Evolutionary conservation across 2,888 invertebrate species (phyloP), one percentile per base, ranked within the genome.

Genomic region (Pediacus dermestoides): DNA sequence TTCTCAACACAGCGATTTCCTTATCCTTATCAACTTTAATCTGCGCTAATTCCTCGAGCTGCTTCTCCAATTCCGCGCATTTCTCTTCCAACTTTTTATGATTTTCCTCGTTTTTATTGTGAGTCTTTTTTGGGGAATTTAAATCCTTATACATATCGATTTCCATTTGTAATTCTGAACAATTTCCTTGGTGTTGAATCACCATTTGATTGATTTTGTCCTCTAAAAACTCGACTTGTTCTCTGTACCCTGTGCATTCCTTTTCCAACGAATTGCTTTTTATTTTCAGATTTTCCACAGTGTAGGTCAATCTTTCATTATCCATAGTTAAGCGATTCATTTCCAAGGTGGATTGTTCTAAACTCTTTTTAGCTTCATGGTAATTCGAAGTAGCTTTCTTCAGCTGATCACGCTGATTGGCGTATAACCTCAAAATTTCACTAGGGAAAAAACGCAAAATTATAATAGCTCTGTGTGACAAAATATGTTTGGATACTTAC

Each of bases 381-480:
- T 7, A 13, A 6, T 4, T 4, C 4, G 13, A 7, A 15, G 40
- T 39, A 7, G 46, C 31, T 33, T 52, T 52, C 4, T 46, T 47
- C 3, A 55, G 37, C 28, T 53, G 52, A 28, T 42, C 45, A 21
- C 41, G 48, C 10, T 37, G 46, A 13, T 58, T 55, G n/a, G 42
- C 3, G 32, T 50, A 53, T 33, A 51, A 42, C 18, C 32, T 13
- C n/a, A 61, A 39, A 26, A 61, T 11, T 37, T 54, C 53, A 47
- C 60, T 61, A 32, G 27, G 57, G 56, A 33, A 8, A 44, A 39
- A 30, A 25, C 21, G 21, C n/a, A n/a, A n/a, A n/a, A n/a, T n/a
- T n/a, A n/a, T n/a, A n/a, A n/a, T n/a, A n/a, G n/a, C n/a, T n/a
- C n/a, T n/a, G n/a, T n/a, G n/a, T n/a, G n/a, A n/a, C n/a, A n/a